Percentiles rank a stretch among this genome's conserved stretches.
These are phyloP conservation scores for Chrysochloris asiatica DNA, from an alignment of 2,113 vertebrate species.

Conservation along the genomic window DNA sequence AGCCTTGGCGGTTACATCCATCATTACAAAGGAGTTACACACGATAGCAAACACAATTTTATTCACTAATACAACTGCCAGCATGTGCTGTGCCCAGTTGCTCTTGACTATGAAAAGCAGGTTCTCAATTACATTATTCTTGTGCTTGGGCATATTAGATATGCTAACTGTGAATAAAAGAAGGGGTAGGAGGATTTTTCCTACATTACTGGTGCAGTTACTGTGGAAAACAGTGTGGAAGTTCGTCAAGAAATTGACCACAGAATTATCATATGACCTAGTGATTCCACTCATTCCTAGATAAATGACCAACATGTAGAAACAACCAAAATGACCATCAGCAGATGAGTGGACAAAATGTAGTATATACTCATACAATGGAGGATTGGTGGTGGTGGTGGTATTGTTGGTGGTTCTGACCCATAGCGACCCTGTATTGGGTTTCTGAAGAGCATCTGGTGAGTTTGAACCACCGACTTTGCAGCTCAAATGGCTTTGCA, in stretches of 20 bases:
- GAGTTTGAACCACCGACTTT: no score
- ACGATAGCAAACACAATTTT: neutral
- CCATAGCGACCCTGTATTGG: no score
- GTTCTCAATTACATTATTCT: neutral
- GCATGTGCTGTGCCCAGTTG: neutral
- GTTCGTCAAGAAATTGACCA: neutral
- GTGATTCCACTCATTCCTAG: neutral
- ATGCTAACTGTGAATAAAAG: neutral
- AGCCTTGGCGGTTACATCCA: neutral
- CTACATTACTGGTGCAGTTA: neutral
- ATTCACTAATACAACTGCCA: neutral
- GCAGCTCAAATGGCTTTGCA: no score
- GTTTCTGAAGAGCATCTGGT: no score
- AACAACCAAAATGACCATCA: neutral
- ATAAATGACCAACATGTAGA: neutral
- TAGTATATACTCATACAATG: neutral
- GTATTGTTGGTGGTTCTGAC: no score
- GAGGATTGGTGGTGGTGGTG: no score
- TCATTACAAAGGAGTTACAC: neutral
- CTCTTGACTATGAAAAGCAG: constrained; percentile 2
- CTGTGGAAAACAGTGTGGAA: neutral
- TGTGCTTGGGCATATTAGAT: neutral
- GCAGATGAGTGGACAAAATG: neutral
- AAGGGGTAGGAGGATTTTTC: neutral
- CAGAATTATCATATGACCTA: neutral